Evolutionary conservation across 1,140 invertebrate genomes (phyloP), one percentile per base, ranked within the genome.

Genomic region (Calosoma granatense): DNA sequence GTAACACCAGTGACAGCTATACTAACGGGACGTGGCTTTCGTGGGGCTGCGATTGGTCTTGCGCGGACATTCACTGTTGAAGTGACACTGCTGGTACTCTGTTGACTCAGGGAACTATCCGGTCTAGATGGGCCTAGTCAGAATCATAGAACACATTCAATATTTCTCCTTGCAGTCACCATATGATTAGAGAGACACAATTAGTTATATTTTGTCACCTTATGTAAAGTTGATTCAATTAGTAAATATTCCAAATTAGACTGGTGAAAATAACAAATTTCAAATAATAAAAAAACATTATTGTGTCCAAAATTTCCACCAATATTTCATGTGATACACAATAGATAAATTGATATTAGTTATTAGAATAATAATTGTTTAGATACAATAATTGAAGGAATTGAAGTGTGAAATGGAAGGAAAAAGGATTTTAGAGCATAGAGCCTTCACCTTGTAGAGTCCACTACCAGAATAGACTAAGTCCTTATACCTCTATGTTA

Each of bases 1-100:
- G 85, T 82, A 70, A 90, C 82, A 58, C 86, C 88, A 59, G 88
- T 90, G 66, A 70, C 61, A 63, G 88, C 89, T 67, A 92, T 92
- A 73, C 88, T 91, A 64, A 85, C 83, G 61, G 90, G 89, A 57
- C 89, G 78, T 51, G 84, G 86, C 67, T 81, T 78, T 61, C 85
- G 74, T 56, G 83, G 80, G 56, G 80, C 77, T 54, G 81, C 76
- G 22, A 76, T 69, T 51, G 80, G 74, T 62, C 82, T 76, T 62
- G 79, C 76, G 72, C 79, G 67, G 74, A 77, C 67, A 72, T 75
- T 70, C 39, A 68, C 67, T 51, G 66, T 69, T 61, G 65, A 68
- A 63, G 72, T 73, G 61, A 77, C 73, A 63, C 77, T 81, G 66
- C 74, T 79, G 65, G 73, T 75, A 65, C 79, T 82, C 68, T 81